These are phyloP conservation scores for Urocitellus parryii DNA, from an alignment of 2,113 vertebrate species.

Conservation along the genomic window DNA sequence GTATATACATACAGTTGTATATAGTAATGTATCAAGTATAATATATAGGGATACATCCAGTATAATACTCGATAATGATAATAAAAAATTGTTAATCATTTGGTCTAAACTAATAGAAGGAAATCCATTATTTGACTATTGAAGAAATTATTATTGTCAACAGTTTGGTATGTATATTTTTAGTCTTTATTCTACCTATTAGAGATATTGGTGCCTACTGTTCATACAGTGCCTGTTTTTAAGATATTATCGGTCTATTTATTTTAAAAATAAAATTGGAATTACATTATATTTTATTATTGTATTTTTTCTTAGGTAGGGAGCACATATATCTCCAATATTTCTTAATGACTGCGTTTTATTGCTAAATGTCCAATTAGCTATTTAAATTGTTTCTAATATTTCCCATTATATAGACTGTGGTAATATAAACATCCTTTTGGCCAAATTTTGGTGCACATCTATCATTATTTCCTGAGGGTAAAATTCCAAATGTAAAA, in stretches of 20 bases:
- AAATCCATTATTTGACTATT: not conserved
- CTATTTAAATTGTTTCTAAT: not conserved
- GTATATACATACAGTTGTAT: too few species aligned
- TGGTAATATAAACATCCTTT: not conserved
- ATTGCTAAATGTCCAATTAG: not conserved
- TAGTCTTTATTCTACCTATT: not conserved
- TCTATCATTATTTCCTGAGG: not conserved
- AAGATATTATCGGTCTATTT: not conserved
- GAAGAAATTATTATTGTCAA: not conserved
- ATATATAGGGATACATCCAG: too few species aligned
- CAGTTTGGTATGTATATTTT: not conserved
- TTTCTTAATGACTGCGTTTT: not conserved
- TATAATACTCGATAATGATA: not conserved
- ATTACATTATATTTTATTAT: not conserved
- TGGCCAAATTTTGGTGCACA: not conserved
- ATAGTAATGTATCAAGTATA: too few species aligned
- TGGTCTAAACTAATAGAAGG: slow-evolving; percentile 11
- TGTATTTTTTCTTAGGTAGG: not conserved
- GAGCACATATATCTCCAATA: not conserved
- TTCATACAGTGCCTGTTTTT: too few species aligned
- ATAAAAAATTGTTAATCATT: not conserved
- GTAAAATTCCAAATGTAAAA: slow-evolving; percentile 3
- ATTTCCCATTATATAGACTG: not conserved
- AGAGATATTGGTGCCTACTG: too few species aligned
- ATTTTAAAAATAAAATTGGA: slow-evolving; percentile 14